phyloP scores from a whole-genome alignment of 2,113 vertebrate species.

The Actenoides hombroni region DNA sequence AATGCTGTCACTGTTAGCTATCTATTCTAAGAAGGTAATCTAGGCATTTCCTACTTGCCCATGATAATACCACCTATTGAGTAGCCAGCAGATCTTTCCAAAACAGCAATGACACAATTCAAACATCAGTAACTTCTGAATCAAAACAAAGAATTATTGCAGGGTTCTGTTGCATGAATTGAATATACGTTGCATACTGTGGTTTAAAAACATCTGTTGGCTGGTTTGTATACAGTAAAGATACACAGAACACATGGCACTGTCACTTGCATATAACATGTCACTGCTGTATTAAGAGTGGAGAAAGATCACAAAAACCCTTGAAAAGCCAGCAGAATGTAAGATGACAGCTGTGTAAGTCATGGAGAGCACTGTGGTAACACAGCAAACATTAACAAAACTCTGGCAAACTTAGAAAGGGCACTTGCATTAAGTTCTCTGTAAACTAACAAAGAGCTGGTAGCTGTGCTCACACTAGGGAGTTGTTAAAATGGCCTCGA shows the following conservation, averaged over 20 bases:
- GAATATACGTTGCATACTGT: not conserved
- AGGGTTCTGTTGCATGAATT: not conserved
- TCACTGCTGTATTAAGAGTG: not conserved
- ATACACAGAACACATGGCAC: conserved; percentile 32
- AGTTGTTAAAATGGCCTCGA: not conserved
- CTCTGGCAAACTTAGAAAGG: not conserved
- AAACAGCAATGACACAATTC: not conserved
- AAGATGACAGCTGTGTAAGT: not conserved
- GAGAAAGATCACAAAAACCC: not conserved
- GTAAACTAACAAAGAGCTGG: not conserved
- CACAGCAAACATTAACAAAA: not conserved
- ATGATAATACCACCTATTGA: not conserved
- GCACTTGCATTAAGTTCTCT: not conserved
- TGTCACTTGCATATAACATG: conserved; percentile 9
- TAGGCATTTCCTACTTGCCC: not conserved
- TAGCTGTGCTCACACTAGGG: not conserved
- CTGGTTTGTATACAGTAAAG: not conserved
- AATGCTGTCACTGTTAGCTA: not conserved
- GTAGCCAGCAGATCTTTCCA: conserved; percentile 7
- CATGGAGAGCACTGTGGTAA: not conserved
- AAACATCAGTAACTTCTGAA: conserved; percentile 28
- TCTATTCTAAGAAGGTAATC: not conserved
- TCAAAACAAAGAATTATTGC: conserved; percentile 38
- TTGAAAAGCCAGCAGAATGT: not conserved
- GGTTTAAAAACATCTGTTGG: conserved; percentile 38